Base-by-base conservation (phyloP, 2,797 vertebrate species). In the Lepus oiostolus region DNA sequence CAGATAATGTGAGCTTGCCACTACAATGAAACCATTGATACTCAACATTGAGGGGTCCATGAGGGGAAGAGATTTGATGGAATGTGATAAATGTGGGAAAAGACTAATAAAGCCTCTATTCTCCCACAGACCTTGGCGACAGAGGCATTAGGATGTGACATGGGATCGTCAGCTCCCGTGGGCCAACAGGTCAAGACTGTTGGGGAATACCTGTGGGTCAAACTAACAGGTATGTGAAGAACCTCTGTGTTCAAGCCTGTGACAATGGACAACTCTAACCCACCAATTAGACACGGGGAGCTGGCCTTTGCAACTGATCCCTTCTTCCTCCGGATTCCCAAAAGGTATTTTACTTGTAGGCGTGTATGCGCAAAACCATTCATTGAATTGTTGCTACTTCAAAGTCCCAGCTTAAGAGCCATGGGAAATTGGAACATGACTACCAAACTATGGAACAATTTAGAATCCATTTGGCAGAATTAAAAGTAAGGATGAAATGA, bases 1-100 rank as follows among this genome's bases (percentile, higher is more conserved):
- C 83, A 90, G 93, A 82, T 93, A 95, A 96, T 50, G 35, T 79
- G 91, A 19, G n/a, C 50, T 84, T 70, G 50, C 58, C n/a, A 22
- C 11, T 74, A 97, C 96, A 97, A 96, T 95, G 93, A 47, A 83
- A 30, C 88, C 96, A 92, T 96, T 97, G 96, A 97, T 88, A 75
- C 0, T 30, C 52, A 70, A 19, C 58, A 58, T 4, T 22, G 88
- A 88, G 92, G 74, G 79, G 70, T 87, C 90, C 1, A 0, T 1
- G 26, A 12, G 28, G 80, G 81, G 76, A 80, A 95, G 79, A 82
- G 88, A 74, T 63, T 93, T 93, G 93, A 90, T 92, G 94, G 84
- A 68, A 96, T 30, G 47, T 60, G 96, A 97, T 94, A 95, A 92
- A 85, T 88, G 95, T 96, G 97, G 94, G 96, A 94, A 97, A 97